These are phyloP conservation scores for Phengaris alcon DNA, from an alignment of 2,888 invertebrate genomes.

Conservation along the genomic window DNA sequence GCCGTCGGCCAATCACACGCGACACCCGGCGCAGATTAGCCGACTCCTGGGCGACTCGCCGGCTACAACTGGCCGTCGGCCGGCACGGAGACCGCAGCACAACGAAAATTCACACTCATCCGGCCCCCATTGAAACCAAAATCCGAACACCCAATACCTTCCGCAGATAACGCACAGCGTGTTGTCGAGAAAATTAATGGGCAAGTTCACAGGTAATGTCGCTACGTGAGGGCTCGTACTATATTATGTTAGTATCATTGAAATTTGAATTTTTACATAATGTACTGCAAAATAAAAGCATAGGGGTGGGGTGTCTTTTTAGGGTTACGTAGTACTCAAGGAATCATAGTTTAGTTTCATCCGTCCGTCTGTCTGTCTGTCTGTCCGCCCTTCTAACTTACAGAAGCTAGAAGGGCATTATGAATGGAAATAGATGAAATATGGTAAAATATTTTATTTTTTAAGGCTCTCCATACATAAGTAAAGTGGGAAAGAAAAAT, in stretches of 20 bases:
- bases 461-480: too few relatives aligned
- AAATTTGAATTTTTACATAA: too few relatives aligned
- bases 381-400: too few relatives aligned
- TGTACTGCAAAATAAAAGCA: too few relatives aligned
- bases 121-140: slow-evolving; percentile 62
- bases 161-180: slow-evolving; percentile 49
- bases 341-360: too few relatives aligned
- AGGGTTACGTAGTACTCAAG: too few relatives aligned
- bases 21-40: slow-evolving; percentile 77
- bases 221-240: not conserved
- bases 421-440: too few relatives aligned
- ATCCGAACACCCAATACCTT: slow-evolving; percentile 45
- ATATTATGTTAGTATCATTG: not conserved
- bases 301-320: too few relatives aligned
- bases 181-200: slow-evolving; percentile 49
- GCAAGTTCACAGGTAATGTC: slow-evolving; percentile 52
- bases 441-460: too few relatives aligned
- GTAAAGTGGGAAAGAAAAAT: too few relatives aligned
- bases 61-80: slow-evolving; percentile 46
- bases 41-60: slow-evolving; percentile 32
- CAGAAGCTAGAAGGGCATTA: too few relatives aligned
- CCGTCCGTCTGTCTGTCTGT: too few relatives aligned
- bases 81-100: slow-evolving; percentile 47
- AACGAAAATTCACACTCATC: slow-evolving; percentile 59
- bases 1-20: slow-evolving; percentile 75